Evolutionary conservation across 2,797 vertebrate species (phyloP), one percentile per base, ranked within the genome.

Genomic region (Pangasius sanitwongsei): DNA sequence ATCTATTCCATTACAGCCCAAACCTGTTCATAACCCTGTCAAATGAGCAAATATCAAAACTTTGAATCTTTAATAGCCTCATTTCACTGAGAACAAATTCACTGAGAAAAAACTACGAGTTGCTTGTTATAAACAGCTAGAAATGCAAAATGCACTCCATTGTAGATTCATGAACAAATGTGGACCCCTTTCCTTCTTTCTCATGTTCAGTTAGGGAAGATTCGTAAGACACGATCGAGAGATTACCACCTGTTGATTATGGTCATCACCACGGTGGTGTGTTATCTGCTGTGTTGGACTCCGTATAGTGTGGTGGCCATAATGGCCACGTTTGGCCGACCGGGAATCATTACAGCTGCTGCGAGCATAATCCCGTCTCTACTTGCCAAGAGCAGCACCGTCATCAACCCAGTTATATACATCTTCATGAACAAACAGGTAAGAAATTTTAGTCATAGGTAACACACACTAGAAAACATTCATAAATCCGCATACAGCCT

Each of bases 401-500:
- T 97, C 91, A 97, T 96, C 92, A 98, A 97, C 93, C 97, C 97
- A 1, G 92, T 97, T 88, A 97, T 98, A 94, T 97, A 98, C 92
- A 97, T 97, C 88, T 95, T 97, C 37, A 97, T 97, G 97, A 98
- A 97, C 86, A 97, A 97, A 92, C 97, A 97, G 96, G 97, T 97
- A 94, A 96, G 96, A 82, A 15, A 12, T 23, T 41, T 15, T n/a
- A 2, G 5, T 67, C 44, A 85, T 70, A 59, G 34, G 53, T 25
- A 31, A 61, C 37, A 69, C 6, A 75, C 55, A 53, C 44, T 50
- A 34, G 25, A 18, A 44, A 15, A 63, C 13, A 12, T 67, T 67
- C 41, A 3, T 61, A 78, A 78, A 78, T 86, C 55, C 55, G 63
- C 16, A 41, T 15, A 83, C 31, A n/a, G 2, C 77, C n/a, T 80